Evolutionary conservation across 1,140 invertebrate genomes (phyloP), one percentile per base, ranked within the genome.

Genomic region (Druon quercuslanigerum): DNA sequence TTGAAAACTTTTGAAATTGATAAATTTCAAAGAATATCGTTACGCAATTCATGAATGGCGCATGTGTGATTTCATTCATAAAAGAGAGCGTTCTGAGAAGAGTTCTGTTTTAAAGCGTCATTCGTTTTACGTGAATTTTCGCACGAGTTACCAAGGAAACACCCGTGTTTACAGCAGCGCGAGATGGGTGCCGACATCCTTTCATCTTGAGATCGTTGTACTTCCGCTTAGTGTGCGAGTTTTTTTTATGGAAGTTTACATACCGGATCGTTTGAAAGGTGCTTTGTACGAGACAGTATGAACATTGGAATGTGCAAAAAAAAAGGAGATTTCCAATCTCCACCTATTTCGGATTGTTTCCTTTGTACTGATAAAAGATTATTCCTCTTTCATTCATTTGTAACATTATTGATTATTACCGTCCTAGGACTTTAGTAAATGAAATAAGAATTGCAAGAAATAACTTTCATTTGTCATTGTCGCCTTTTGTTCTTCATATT

Each of bases 111-210:
- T 40, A 66, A 66, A 33, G 40, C 25, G 40, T n/a, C n/a, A 25
- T 33, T 60, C 25, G 14, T 60, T 66, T 40, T n/a, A 33, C 25
- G 25, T 7, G 25, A 46, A n/a, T 46, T 66, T 33, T 40, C 60
- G 60, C 60, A 66, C 33, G 20, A 66, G 60, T 40, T 25, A 46
- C 20, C 40, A 12, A 33, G 25, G 60, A 33, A 66, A 66, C 60
- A 40, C 40, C 16, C 60, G 60, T 66, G 25, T 66, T 66, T 66
- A 33, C 40, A 40, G 40, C 14, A n/a, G 60, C 33, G 13, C 20
- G 57, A 25, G 19, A 66, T 46, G 60, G 25, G 33, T 40, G 60
- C 60, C 60, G 60, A 66, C 60, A 66, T 66, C 60, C 60, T 66
- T 66, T 66, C 60, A 66, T 66, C 60, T 66, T 40, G 5, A 66